phyloP scores from a whole-genome alignment of 2,888 invertebrate genomes.

The Embidobia sp. region DNA sequence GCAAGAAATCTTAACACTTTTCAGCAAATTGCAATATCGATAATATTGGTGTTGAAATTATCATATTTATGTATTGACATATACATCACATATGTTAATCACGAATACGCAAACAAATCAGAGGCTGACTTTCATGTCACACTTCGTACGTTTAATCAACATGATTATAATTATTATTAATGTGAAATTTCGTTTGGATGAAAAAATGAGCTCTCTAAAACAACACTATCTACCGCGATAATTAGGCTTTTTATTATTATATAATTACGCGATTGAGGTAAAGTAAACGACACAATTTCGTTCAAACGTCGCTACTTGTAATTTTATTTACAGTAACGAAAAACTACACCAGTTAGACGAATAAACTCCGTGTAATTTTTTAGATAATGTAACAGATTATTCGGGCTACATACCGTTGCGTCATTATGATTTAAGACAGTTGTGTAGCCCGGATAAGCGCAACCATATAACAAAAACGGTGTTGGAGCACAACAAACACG shows the following conservation, averaged over 20 bases:
- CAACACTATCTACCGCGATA: no score
- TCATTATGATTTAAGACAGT: constrained; percentile 42
- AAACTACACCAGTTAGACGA: constrained; percentile 18
- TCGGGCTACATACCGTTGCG: constrained; percentile 31
- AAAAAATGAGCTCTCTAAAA: no score
- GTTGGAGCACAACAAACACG: constrained; percentile 6
- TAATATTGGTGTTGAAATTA: no score
- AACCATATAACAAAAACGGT: constrained; percentile 16
- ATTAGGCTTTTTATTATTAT: not conserved
- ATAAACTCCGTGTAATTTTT: constrained; percentile 16
- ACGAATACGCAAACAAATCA: no score
- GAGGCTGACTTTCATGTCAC: no score
- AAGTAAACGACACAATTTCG: not conserved
- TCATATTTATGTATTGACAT: no score
- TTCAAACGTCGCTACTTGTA: not conserved
- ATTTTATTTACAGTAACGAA: constrained; percentile 27
- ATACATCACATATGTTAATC: not conserved
- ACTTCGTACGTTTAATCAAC: no score
- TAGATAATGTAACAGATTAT: constrained; percentile 23
- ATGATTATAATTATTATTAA: no score
- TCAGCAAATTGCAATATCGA: constrained; percentile 15
- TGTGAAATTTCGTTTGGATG: no score
- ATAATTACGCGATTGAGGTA: not conserved
- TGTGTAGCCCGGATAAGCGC: constrained; percentile 24
- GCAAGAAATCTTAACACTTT: constrained; percentile 45